Conservation (phyloP, 2,797 vertebrate species). For the Sarcoramphus papa region DNA sequence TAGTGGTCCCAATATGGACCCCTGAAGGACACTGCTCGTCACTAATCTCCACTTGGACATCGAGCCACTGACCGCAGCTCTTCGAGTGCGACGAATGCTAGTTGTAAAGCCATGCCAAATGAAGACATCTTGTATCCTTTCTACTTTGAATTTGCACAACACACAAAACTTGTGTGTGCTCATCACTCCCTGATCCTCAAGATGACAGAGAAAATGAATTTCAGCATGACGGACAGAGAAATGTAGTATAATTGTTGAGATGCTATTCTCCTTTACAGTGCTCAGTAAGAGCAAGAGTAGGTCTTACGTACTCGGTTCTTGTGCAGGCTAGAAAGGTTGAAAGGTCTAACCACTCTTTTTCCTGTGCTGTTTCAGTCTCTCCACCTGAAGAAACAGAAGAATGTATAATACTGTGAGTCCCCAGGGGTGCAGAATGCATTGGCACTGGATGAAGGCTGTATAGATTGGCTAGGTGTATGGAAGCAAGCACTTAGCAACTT, state of each 20-base stretch:
- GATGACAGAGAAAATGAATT: neutral
- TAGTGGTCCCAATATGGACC: neutral
- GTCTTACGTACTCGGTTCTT: neutral
- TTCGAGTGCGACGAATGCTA: neutral
- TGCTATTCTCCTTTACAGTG: neutral
- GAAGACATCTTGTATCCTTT: neutral
- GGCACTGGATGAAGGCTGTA: neutral
- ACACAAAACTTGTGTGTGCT: neutral
- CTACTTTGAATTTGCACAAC: neutral
- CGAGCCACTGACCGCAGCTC: accelerated
- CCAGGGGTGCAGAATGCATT: neutral
- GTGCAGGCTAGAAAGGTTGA: neutral
- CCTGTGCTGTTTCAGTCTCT: neutral
- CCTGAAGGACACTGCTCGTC: accelerated
- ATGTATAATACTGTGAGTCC: neutral
- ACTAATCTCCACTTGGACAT: neutral
- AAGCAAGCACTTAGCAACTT: neutral
- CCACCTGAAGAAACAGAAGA: neutral
- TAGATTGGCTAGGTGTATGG: neutral
- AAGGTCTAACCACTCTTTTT: neutral
- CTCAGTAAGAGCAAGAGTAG: neutral
- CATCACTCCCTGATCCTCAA: neutral
- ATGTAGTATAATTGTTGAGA: neutral
- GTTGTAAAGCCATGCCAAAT: neutral
- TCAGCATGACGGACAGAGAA: neutral